These are phyloP conservation scores for Eupithecia subfuscata DNA, from an alignment of 2,888 invertebrate genomes.

Conservation along the genomic window DNA sequence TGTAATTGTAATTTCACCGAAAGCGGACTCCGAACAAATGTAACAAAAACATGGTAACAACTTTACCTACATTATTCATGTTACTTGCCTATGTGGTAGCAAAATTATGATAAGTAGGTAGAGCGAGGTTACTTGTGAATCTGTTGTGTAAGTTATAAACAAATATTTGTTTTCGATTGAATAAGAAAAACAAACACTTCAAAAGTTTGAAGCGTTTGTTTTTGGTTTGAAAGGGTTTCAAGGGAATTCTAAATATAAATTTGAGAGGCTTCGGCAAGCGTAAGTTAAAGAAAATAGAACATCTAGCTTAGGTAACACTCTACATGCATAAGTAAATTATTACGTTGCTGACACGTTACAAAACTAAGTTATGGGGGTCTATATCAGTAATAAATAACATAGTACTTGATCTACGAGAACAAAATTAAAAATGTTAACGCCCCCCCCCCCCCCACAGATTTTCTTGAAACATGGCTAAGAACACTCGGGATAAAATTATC, in stretches of 20 bases:
- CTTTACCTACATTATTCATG: background rate
- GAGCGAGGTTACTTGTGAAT: background rate
- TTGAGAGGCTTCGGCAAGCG: background rate
- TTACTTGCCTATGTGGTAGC: background rate
- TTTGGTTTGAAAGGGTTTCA: background rate
- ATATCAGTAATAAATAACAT: background rate
- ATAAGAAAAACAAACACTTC: background rate
- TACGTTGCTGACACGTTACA: background rate
- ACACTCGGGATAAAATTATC: no score
- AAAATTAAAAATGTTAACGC: no score
- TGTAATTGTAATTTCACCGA: background rate
- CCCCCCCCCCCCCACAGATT: no score
- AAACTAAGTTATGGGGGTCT: background rate
- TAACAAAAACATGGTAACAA: background rate
- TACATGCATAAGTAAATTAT: background rate
- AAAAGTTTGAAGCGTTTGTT: background rate
- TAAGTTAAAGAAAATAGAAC: background rate
- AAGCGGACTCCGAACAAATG: background rate
- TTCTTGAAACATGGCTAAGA: no score
- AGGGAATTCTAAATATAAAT: slow-evolving; percentile 23
- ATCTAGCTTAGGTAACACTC: background rate
- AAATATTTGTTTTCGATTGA: slow-evolving; percentile 24
- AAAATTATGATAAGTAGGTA: background rate
- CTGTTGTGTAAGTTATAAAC: slow-evolving; percentile 9
- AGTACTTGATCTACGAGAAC: background rate